Evolutionary conservation across 2,113 vertebrate genomes (phyloP).

Genomic region (Bucco capensis): DNA sequence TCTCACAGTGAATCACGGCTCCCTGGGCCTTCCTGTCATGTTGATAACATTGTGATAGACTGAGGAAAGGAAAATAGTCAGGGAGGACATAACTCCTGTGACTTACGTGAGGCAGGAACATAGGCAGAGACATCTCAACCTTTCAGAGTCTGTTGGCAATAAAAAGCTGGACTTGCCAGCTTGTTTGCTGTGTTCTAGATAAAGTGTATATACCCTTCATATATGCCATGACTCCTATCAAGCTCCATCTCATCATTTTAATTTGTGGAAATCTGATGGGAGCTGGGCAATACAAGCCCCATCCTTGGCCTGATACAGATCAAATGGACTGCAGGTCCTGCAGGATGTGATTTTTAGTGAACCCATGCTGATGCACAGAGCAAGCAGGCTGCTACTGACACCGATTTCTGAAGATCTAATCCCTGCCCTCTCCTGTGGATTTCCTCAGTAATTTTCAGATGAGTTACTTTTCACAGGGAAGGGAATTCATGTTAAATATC

Average conservation of each 20-base stretch:
- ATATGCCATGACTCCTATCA: background rate
- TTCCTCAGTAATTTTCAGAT: background rate
- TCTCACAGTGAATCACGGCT: rapidly evolving
- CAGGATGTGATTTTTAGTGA: background rate
- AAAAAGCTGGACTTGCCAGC: background rate
- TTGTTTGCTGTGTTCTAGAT: background rate
- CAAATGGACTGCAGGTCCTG: background rate
- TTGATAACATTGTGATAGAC: background rate
- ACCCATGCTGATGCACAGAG: background rate
- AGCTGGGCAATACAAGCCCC: background rate
- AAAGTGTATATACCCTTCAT: background rate
- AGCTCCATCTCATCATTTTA: background rate
- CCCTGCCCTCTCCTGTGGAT: background rate
- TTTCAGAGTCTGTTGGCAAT: background rate
- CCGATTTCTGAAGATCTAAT: background rate
- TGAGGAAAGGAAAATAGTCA: background rate
- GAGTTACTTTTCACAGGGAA: background rate
- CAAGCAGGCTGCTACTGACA: background rate
- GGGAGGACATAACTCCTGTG: background rate
- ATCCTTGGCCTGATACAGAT: background rate
- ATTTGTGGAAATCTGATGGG: background rate
- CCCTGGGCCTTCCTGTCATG: background rate
- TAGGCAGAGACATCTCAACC: background rate
- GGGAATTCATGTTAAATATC: background rate
- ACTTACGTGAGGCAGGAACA: background rate